These are phyloP conservation scores for Hylomyscus alleni DNA, from an alignment of 2,797 vertebrate genomes.

Conservation along the genomic window DNA sequence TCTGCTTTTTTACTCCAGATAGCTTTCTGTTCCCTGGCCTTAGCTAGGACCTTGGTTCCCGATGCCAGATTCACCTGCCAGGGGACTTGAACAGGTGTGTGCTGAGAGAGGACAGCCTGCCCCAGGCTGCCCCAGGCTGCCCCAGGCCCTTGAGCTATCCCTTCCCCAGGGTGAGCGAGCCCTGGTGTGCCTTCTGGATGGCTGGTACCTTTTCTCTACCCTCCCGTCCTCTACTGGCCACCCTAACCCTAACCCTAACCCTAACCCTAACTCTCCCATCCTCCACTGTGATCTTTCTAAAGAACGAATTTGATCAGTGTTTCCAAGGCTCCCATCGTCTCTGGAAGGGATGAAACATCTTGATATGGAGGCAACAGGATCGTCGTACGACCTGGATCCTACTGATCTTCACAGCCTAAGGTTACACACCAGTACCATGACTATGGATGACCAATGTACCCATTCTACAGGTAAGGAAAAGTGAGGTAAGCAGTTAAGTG, in stretches of 20 bases:
- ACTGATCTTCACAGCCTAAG: background rate
- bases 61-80: background rate
- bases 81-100: background rate
- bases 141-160: background rate
- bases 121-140: background rate
- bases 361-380: background rate
- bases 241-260: no score
- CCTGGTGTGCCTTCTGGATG: background rate
- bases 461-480: background rate
- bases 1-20: background rate
- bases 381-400: background rate
- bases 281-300: background rate
- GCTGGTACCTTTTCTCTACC: background rate
- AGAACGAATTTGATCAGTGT: background rate
- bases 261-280: no score
- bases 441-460: background rate
- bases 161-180: background rate
- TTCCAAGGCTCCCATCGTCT: background rate
- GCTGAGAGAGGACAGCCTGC: background rate
- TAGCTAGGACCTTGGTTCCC: background rate
- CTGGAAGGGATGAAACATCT: background rate
- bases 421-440: background rate
- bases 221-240: background rate
- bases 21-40: background rate
- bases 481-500: background rate